Conservation (phyloP, 2,797 vertebrate species). For the Cottoperca gobio region DNA sequence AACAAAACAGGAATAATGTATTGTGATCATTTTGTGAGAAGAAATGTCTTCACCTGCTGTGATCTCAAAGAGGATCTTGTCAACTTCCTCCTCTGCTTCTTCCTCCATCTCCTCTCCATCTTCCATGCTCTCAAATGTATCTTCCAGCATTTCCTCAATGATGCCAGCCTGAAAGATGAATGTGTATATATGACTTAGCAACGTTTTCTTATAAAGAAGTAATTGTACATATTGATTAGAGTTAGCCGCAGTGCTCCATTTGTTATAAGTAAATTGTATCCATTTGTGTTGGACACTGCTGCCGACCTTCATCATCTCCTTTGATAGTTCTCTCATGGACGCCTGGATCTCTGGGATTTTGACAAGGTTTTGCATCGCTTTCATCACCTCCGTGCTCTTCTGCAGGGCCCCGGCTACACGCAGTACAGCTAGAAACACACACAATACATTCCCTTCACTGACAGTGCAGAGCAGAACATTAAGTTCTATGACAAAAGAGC, state of each 20-base stretch:
- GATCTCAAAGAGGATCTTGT: conserved; percentile 97
- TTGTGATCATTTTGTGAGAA: neutral
- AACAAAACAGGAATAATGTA: neutral
- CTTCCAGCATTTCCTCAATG: conserved; percentile 98
- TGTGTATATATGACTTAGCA: neutral
- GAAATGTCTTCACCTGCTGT: conserved; percentile 90
- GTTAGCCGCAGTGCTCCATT: neutral
- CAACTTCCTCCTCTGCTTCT: conserved; percentile 94
- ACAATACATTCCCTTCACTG: conserved; percentile 21
- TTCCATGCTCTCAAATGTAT: conserved; percentile 96
- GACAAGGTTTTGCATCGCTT: conserved; percentile 95
- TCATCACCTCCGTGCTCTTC: conserved; percentile 99
- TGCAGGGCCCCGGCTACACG: conserved; percentile 93
- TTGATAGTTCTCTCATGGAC: conserved; percentile 97
- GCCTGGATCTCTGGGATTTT: conserved; percentile 98
- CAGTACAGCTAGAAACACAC: conserved; percentile 86
- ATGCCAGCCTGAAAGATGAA: conserved; percentile 84
- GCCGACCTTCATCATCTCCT: conserved; percentile 98
- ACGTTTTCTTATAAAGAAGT: neutral
- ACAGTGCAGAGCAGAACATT: neutral
- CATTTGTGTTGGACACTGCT: neutral
- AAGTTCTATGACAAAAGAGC: neutral
- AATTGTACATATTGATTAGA: neutral
- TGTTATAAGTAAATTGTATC: neutral
- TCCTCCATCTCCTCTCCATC: conserved; percentile 99